phyloP scores from a whole-genome alignment of 1,140 invertebrate genomes.

The Cardiocondyla obscurior region DNA sequence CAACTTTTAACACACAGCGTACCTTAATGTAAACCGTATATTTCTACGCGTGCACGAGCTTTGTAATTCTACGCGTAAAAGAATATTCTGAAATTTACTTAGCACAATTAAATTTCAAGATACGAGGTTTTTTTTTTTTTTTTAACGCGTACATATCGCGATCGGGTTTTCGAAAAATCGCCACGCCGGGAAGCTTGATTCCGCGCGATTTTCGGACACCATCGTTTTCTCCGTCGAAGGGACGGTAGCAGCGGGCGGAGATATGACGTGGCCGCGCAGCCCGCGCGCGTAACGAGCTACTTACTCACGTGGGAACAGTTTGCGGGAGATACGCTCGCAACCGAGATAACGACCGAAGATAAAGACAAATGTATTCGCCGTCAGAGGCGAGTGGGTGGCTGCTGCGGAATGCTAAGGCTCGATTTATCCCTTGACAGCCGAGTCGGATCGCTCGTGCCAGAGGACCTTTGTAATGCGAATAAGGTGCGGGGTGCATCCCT shows the following conservation, averaged over 20 bases:
- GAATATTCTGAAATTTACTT: neutral
- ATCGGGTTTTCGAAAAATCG: neutral
- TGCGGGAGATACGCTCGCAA: constrained; percentile 42
- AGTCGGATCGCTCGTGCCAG: constrained; percentile 1
- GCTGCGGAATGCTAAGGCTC: constrained; percentile 45
- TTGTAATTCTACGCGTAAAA: neutral
- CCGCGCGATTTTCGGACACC: neutral
- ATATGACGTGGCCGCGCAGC: constrained; percentile 19
- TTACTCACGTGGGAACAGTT: constrained; percentile 56
- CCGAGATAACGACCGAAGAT: constrained; percentile 55
- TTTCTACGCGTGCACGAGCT: neutral
- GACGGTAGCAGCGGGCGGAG: neutral
- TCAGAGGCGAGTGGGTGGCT: constrained; percentile 22
- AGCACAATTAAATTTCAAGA: neutral
- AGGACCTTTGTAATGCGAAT: constrained; percentile 34
- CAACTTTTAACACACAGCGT: constrained; percentile 2
- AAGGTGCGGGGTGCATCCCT: neutral
- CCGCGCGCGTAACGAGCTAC: constrained; percentile 38
- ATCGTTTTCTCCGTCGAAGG: neutral
- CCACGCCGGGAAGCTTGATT: neutral
- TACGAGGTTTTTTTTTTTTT: too few species aligned
- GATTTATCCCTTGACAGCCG: constrained; percentile 52
- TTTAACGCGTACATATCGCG: neutral
- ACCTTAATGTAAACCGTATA: neutral
- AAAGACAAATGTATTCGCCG: constrained; percentile 57